A percentile compares a stretch with the other conserved stretches of the same genome.
Evolutionary conservation across 2,888 invertebrate genomes (phyloP).

Genomic region (Leucania comma): DNA sequence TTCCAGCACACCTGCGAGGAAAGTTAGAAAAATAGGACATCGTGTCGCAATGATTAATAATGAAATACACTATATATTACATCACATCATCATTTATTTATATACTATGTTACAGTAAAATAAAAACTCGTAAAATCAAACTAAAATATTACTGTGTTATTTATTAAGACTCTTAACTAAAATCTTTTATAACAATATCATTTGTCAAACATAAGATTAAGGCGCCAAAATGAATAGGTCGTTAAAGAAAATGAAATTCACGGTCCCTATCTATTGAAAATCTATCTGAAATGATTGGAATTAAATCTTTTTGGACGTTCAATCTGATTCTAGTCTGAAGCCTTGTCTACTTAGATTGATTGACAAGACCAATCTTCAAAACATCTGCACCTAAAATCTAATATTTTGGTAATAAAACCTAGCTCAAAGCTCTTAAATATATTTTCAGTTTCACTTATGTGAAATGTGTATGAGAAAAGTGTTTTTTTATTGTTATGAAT

Average conservation of each 20-base stretch:
- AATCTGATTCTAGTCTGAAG: background rate
- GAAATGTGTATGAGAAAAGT: too few relatives aligned
- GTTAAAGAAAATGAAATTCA: conserved; percentile 24
- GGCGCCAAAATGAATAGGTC: conserved; percentile 11
- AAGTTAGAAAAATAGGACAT: too few relatives aligned
- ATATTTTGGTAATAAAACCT: background rate
- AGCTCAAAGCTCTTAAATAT: too few relatives aligned
- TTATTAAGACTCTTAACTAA: background rate
- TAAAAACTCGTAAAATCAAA: too few relatives aligned
- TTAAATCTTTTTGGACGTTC: conserved; percentile 10
- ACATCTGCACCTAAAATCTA: background rate
- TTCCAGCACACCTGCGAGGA: too few relatives aligned
- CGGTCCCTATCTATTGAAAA: background rate
- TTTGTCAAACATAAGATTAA: conserved; percentile 1
- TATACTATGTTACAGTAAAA: too few relatives aligned
- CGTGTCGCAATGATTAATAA: too few relatives aligned
- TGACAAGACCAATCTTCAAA: conserved; percentile 2
- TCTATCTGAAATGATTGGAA: conserved; percentile 1
- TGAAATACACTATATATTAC: too few relatives aligned
- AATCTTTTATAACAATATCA: background rate
- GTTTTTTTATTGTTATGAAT: background rate
- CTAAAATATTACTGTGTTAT: too few relatives aligned
- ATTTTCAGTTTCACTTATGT: background rate
- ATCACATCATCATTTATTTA: too few relatives aligned
- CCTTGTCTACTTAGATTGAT: conserved; percentile 18